Evolutionary conservation across 2,888 invertebrate species (phyloP).

Genomic region (Poecilus cupreus): DNA sequence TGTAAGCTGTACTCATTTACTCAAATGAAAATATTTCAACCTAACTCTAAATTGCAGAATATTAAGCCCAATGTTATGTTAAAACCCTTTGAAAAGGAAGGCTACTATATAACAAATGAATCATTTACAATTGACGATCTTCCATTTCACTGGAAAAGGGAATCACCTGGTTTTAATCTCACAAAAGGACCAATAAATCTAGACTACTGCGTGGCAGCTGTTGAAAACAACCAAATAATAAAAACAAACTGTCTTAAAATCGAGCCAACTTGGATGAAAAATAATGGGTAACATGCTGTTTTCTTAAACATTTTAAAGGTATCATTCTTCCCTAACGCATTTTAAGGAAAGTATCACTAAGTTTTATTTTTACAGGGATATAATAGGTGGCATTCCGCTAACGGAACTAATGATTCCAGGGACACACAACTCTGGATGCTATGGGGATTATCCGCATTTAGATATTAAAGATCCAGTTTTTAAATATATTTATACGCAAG

Average conservation of each 20-base stretch:
- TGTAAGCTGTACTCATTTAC: constrained; percentile 60
- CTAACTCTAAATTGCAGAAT: constrained; percentile 55
- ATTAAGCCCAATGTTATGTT: neutral
- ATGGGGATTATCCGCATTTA: constrained; percentile 66
- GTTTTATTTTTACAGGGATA: constrained; percentile 60
- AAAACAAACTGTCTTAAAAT: constrained; percentile 84
- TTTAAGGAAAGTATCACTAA: constrained; percentile 50
- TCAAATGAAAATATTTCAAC: neutral
- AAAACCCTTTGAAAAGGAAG: neutral
- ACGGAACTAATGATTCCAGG: constrained; percentile 80
- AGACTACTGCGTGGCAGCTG: constrained; percentile 83
- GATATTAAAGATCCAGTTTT: constrained; percentile 60
- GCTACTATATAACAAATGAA: constrained; percentile 70
- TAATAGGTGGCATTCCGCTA: constrained; percentile 73
- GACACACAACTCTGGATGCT: constrained; percentile 82
- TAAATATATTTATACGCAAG: constrained; percentile 68
- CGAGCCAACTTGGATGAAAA: constrained; percentile 91
- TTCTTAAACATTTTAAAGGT: constrained; percentile 47
- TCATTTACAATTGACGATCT: constrained; percentile 68
- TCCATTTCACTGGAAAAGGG: constrained; percentile 69
- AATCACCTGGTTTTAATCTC: constrained; percentile 64
- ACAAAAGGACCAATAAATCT: constrained; percentile 77
- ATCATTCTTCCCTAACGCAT: neutral
- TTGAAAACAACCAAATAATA: constrained; percentile 76
- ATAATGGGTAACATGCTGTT: constrained; percentile 73